These are phyloP conservation scores for Neoseiulus cucumeris DNA, from an alignment of 1,140 invertebrate species.

Conservation along the genomic window DNA sequence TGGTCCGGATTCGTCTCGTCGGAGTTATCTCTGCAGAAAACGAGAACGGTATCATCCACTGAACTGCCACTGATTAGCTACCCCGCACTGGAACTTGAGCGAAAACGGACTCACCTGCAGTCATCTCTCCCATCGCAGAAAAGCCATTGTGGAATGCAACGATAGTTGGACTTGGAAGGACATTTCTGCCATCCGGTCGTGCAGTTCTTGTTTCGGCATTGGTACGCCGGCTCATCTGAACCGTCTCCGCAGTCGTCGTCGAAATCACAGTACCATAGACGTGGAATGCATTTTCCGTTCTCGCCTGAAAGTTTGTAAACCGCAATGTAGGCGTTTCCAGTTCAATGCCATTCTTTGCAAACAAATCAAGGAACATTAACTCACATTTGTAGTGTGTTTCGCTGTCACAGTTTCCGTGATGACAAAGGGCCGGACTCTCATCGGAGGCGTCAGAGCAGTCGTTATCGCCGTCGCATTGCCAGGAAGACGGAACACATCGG, in stretches of 20 bases:
- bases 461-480: constrained; percentile 72
- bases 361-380: background rate
- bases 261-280: constrained; percentile 85
- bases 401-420: constrained; percentile 55
- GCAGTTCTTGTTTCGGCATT: constrained; percentile 71
- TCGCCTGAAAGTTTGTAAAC: constrained; percentile 69
- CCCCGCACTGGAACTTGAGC: background rate
- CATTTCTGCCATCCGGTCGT: constrained; percentile 76
- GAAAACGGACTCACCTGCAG: constrained; percentile 20
- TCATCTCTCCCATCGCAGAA: constrained; percentile 82
- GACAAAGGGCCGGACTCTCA: constrained; percentile 66
- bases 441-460: constrained; percentile 87
- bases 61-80: no score
- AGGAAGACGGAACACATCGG: constrained; percentile 73
- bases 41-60: background rate
- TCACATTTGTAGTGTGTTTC: constrained; percentile 34
- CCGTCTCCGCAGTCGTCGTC: constrained; percentile 83
- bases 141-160: constrained; percentile 81
- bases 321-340: background rate
- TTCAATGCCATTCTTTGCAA: background rate
- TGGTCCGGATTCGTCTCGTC: constrained; percentile 44
- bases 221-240: constrained; percentile 75
- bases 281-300: constrained; percentile 85
- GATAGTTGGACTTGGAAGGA: constrained; percentile 65
- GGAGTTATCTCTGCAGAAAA: constrained; percentile 45